Evolutionary conservation across 1,140 invertebrate genomes (phyloP), one percentile per base, ranked within the genome.

Genomic region (Monochamus saltuarius): DNA sequence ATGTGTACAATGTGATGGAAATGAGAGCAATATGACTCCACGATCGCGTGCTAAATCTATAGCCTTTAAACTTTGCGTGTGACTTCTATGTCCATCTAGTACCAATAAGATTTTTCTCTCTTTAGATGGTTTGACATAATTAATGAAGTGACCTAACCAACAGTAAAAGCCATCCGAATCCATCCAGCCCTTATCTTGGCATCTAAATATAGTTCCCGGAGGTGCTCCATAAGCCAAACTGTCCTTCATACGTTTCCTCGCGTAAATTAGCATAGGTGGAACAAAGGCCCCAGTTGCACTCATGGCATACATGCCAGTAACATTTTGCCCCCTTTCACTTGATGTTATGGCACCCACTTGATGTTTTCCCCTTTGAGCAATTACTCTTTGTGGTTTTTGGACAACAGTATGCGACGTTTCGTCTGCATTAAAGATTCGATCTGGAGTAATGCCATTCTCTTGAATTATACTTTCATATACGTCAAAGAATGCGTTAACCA

Each of bases 381-480:
- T 29, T 29, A 29, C 22, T 29, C 22, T 29, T n/a, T 60, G 50
- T n/a, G 66, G 69, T 54, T 68, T 71, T 61, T 74, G 78, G 1
- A 81, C 79, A 16, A 78, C 80, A 4, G 75, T 78, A n/a, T 75
- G 63, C 6, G 73, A 73, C 6, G 54, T 77, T 66, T 80, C 77
- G 67, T 80, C 77, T n/a, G 77, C 66, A 62, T 81, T 80, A 56
- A 66, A 80, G 14, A 81, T 77, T 50, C 60, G 16, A 39, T 64
- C 56, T 14, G 60, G 17, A 55, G 57, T 40, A 47, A 70, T 71
- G 9, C 60, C 61, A 54, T 67, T 17, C 57, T 61, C 34, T 66
- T 73, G 49, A 66, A 74, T 62, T n/a, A n/a, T n/a, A n/a, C n/a
- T n/a, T 17, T 50, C 17, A 11, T 76, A 51, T 64, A 76, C 75